Evolutionary conservation across 2,888 invertebrate species (phyloP).

Genomic region (Melinopterus prodromus): DNA sequence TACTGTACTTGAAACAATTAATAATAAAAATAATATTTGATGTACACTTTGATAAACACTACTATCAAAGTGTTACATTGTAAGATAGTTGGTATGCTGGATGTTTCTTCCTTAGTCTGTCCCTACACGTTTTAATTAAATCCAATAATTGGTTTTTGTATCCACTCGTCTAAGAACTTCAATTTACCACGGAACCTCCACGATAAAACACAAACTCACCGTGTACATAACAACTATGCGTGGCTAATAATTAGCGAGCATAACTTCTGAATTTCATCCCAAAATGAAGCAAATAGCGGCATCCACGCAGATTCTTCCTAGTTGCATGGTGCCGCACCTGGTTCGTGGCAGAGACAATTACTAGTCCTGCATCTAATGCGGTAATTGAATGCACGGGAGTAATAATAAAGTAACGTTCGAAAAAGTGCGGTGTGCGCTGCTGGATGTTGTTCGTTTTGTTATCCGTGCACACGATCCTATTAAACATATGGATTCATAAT

Average conservation of each 20-base stretch:
- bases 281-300: background rate
- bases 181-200: background rate
- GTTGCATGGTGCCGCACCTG: background rate
- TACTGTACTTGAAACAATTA: too few relatives aligned
- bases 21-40: too few relatives aligned
- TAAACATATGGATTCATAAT: conserved; percentile 4
- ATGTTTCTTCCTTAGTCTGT: too few relatives aligned
- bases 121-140: too few relatives aligned
- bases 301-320: background rate
- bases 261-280: conserved; percentile 4
- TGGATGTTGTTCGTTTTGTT: conserved; percentile 4
- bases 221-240: background rate
- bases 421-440: conserved; percentile 4
- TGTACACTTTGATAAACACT: too few relatives aligned
- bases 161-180: background rate
- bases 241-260: background rate
- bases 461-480: conserved; percentile 4
- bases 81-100: too few relatives aligned
- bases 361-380: background rate
- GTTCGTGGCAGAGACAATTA: background rate
- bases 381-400: background rate
- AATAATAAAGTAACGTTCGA: background rate
- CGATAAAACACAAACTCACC: background rate
- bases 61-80: too few relatives aligned
- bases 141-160: too few relatives aligned